Evolutionary conservation across 23 tunicate genomes (phyloP).

Genomic region (Trididemnum nubilum): DNA sequence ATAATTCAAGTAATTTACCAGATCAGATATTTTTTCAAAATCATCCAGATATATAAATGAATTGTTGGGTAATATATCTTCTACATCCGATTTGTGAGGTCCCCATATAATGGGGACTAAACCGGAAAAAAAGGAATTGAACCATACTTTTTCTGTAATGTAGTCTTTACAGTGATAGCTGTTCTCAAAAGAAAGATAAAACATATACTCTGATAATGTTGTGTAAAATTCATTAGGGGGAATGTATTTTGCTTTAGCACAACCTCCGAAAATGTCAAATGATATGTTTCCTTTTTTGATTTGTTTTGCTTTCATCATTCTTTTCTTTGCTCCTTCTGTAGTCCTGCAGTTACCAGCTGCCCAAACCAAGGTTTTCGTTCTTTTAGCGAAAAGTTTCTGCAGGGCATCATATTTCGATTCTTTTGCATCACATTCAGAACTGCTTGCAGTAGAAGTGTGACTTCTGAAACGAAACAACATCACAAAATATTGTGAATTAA

Average conservation of each 20-base stretch:
- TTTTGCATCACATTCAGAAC: too few relatives aligned
- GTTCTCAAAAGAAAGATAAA: slow-evolving; percentile 64
- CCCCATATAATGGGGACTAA: slow-evolving; percentile 38
- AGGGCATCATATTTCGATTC: too few relatives aligned
- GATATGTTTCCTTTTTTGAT: not conserved
- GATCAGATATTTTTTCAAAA: not conserved
- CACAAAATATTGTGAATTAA: too few relatives aligned
- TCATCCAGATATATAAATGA: slow-evolving; percentile 32
- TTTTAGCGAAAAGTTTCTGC: slow-evolving; percentile 10
- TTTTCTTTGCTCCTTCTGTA: slow-evolving; percentile 3
- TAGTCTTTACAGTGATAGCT: slow-evolving; percentile 34
- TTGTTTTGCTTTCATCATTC: not conserved
- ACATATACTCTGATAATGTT: slow-evolving; percentile 32
- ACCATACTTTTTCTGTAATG: slow-evolving; percentile 36
- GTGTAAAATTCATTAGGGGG: not conserved
- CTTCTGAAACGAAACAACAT: too few relatives aligned
- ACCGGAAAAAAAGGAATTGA: slow-evolving; percentile 19
- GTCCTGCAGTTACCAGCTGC: slow-evolving; percentile 6
- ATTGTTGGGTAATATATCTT: slow-evolving; percentile 13
- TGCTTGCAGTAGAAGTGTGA: too few relatives aligned
- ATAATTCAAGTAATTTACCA: slow-evolving; percentile 6
- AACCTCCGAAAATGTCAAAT: slow-evolving; percentile 4
- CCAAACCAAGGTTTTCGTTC: slow-evolving; percentile 6
- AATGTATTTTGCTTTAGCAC: not conserved
- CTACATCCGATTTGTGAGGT: slow-evolving; percentile 17